Base-by-base conservation (phyloP, 37 sponge, comb jelly and placozoan species). In the Oopsacas minuta region DNA sequence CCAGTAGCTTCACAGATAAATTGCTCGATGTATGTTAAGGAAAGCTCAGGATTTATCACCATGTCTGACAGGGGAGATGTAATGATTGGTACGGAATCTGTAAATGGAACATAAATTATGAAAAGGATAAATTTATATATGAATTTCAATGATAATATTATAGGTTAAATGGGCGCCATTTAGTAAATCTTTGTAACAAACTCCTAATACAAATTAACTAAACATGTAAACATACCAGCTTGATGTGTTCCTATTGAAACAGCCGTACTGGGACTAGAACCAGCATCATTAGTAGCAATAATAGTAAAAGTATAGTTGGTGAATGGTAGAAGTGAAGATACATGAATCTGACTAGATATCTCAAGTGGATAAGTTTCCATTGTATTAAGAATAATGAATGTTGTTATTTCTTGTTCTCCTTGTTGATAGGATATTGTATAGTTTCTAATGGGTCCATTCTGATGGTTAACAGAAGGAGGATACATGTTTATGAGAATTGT, bases 391-490 rank as follows among this genome's bases (percentile, higher is more conserved):
- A 17, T 8, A 42, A 42, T 42, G 8, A 42, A 15, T 42, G 15
- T 42, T 25, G 75, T n/a, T 32, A 32, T 34, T 32, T 5, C 7
- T 3, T 32, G 75, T 32, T 3, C 7, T 3, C 28, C 17, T 3
- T 10, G 20, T 25, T 25, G 75, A n/a, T 61, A 61, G 75, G 75
- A 61, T 10, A 61, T 10, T n/a, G 75, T 61, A 61, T 61, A 61
- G 75, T n/a, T 61, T 12, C 75, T 61, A 12, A 61, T 61, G 28
- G 75, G 75, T n/a, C 75, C 75, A n/a, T 61, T 61, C 75, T 61
- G 75, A n/a, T 61, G 75, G 28, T 25, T 12, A 3, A 34, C 32
- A 32, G 75, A 61, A n/a, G 75, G 75, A 12, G 75, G 75, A 61
- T n/a, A 25, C 75, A 10, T 3, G 7, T 3, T 10, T 10, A 61